A percentile compares a stretch with the other conserved stretches of the same genome.
Evolutionary conservation across 2,888 invertebrate genomes (phyloP).

Genomic region (Lypha dubia): DNA sequence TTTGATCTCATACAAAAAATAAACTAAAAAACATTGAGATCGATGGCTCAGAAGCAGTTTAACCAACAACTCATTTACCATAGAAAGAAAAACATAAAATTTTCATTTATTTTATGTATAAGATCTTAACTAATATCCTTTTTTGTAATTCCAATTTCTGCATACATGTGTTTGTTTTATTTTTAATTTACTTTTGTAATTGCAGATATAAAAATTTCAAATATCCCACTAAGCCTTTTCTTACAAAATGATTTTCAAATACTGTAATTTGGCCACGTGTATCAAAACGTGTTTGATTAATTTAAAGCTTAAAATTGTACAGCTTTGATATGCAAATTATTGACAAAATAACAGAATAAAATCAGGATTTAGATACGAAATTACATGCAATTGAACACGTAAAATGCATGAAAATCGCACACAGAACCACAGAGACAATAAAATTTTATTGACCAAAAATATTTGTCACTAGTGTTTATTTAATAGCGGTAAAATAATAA

Average conservation of each 20-base stretch:
- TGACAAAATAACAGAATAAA: slow-evolving; percentile 34
- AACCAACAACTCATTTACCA: no score
- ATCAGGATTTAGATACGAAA: slow-evolving; percentile 9
- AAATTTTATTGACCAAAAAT: slow-evolving; percentile 16
- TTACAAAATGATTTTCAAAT: background rate
- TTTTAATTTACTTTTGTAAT: no score
- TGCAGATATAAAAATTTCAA: background rate
- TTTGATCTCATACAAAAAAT: no score
- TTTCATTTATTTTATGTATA: no score
- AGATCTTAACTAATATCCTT: no score
- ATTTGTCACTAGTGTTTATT: slow-evolving; percentile 44
- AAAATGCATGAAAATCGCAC: background rate
- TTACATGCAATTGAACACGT: background rate
- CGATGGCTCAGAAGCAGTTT: no score
- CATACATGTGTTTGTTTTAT: no score
- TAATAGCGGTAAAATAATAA: slow-evolving; percentile 17
- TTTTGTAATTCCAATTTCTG: no score
- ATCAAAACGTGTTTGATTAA: slow-evolving; percentile 27
- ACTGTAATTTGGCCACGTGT: slow-evolving; percentile 5
- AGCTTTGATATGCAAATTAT: slow-evolving; percentile 53
- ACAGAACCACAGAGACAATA: background rate
- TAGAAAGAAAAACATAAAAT: no score
- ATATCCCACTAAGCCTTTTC: background rate
- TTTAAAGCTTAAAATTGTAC: slow-evolving; percentile 17
- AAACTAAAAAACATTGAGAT: no score